Evolutionary conservation across 1,140 invertebrate genomes (phyloP).

Genomic region (Eueides isabella): DNA sequence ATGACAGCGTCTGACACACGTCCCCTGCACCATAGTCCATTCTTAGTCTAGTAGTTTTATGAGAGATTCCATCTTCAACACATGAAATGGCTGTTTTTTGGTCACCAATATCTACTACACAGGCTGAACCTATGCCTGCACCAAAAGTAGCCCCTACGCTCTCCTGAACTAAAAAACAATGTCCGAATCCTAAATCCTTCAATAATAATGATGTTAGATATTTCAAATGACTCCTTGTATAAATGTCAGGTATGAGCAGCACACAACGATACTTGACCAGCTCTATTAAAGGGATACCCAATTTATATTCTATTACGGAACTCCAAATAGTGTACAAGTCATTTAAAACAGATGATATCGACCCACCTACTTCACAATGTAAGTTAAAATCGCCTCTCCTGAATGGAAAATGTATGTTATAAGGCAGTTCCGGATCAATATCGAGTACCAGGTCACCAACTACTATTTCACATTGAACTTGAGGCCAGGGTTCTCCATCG

Average conservation of each 20-base stretch:
- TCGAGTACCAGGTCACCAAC: slow-evolving; percentile 89
- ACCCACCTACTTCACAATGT: slow-evolving; percentile 91
- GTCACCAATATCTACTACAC: slow-evolving; percentile 97
- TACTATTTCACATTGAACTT: slow-evolving; percentile 84
- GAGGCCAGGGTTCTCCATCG: slow-evolving; percentile 83
- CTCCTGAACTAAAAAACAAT: slow-evolving; percentile 94
- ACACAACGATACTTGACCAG: slow-evolving; percentile 93
- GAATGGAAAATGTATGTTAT: slow-evolving; percentile 95
- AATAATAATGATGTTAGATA: slow-evolving; percentile 92
- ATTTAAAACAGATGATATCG: slow-evolving; percentile 90
- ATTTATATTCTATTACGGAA: slow-evolving; percentile 88
- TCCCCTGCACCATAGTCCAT: slow-evolving; percentile 96
- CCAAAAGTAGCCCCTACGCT: slow-evolving; percentile 96
- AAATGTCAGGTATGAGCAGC: slow-evolving; percentile 95
- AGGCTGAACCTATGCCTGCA: slow-evolving; percentile 94
- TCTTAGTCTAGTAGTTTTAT: slow-evolving; percentile 90
- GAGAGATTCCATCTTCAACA: slow-evolving; percentile 97
- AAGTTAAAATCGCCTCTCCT: slow-evolving; percentile 93
- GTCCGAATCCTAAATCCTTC: slow-evolving; percentile 92
- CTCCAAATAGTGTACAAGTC: slow-evolving; percentile 95
- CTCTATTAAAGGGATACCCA: slow-evolving; percentile 90
- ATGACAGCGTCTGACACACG: slow-evolving; percentile 92
- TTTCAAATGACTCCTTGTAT: slow-evolving; percentile 93
- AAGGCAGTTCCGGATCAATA: slow-evolving; percentile 88
- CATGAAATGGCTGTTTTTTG: slow-evolving; percentile 98